phyloP scores from a whole-genome alignment of 1,140 invertebrate species.

The Zaprionus lachaisei region DNA sequence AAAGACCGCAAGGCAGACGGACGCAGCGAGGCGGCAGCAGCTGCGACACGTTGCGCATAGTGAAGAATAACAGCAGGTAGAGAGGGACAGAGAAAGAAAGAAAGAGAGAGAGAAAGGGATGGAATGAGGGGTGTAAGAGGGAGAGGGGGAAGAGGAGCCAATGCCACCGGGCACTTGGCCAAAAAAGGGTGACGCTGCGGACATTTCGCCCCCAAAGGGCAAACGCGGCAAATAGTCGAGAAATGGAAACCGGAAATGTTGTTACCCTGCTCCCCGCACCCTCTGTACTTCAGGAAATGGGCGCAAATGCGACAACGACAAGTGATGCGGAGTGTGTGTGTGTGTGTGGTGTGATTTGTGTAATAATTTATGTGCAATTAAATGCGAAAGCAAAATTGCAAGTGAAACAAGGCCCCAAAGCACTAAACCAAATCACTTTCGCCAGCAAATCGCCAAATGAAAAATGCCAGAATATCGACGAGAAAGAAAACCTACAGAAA shows the following conservation, averaged over 20 bases:
- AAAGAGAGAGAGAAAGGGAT: conserved; percentile 27
- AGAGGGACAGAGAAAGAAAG: background rate
- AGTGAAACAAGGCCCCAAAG: conserved; percentile 1
- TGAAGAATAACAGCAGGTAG: conserved; percentile 16
- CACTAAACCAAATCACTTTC: conserved; percentile 36
- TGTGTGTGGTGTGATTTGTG: conserved; percentile 34
- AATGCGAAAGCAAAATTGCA: conserved; percentile 61
- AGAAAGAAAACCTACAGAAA: background rate
- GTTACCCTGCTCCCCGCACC: conserved; percentile 36
- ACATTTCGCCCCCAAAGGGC: conserved; percentile 58
- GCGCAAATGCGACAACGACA: conserved; percentile 69
- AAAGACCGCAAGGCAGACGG: conserved; percentile 51
- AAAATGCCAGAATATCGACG: background rate
- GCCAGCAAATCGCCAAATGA: conserved; percentile 3
- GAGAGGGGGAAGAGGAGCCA: conserved; percentile 4
- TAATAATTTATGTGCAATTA: conserved; percentile 81
- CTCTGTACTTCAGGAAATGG: conserved; percentile 52
- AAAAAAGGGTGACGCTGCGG: conserved; percentile 58
- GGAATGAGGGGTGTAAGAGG: background rate
- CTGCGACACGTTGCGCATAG: conserved; percentile 63
- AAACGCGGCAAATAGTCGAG: conserved; percentile 61
- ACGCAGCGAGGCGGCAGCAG: conserved; percentile 41
- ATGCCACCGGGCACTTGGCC: conserved; percentile 8
- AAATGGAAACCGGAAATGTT: conserved; percentile 82
- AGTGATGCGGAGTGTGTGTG: background rate